Evolutionary conservation across 1,140 invertebrate species (phyloP).

Genomic region (Diachasma alloeum): DNA sequence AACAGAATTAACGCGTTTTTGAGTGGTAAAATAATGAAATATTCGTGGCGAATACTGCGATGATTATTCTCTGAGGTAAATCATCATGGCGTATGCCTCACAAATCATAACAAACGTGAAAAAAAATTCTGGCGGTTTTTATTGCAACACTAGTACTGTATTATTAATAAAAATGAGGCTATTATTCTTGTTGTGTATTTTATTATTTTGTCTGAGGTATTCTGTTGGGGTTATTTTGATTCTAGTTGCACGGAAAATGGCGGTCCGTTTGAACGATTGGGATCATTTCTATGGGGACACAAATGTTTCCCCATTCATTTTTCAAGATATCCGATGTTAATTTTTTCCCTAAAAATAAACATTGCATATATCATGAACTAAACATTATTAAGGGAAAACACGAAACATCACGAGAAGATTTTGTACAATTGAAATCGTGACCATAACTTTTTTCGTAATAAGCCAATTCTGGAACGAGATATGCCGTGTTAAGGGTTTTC

Average conservation of each 20-base stretch:
- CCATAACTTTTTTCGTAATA: too few relatives aligned
- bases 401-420: too few relatives aligned
- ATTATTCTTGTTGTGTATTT: background rate
- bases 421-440: too few relatives aligned
- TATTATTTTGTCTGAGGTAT: background rate
- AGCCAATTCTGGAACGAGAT: too few relatives aligned
- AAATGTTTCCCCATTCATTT: too few relatives aligned
- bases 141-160: background rate
- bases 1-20: background rate
- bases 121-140: background rate
- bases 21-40: background rate
- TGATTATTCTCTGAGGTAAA: background rate
- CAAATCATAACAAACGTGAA: background rate
- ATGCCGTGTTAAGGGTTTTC: too few relatives aligned
- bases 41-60: background rate
- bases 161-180: background rate
- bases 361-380: too few relatives aligned
- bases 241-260: background rate
- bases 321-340: too few relatives aligned
- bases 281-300: too few relatives aligned
- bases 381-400: too few relatives aligned
- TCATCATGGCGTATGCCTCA: constrained; percentile 14
- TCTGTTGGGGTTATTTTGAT: background rate
- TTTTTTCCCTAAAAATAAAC: too few relatives aligned
- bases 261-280: background rate